Conservation (phyloP, 2,888 invertebrate species). For the Formica aserva region DNA sequence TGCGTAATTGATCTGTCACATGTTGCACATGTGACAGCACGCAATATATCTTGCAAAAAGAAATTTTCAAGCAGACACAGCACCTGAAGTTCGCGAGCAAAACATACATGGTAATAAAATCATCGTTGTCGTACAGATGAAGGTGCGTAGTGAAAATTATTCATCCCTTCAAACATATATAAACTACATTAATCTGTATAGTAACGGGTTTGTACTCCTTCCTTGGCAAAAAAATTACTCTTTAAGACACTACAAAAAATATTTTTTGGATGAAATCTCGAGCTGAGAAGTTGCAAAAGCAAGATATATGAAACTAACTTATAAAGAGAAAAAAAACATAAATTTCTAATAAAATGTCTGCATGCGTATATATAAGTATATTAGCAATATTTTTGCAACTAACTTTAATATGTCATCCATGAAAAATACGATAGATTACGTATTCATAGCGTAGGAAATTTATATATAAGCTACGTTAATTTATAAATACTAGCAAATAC, state of each 20-base stretch:
- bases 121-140: constrained; percentile 8
- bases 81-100: constrained; percentile 9
- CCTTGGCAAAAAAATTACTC: constrained; percentile 3
- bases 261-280: neutral
- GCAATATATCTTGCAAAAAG: constrained; percentile 22
- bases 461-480: neutral
- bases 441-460: constrained; percentile 1
- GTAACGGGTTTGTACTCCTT: neutral
- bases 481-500: neutral
- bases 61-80: constrained; percentile 28
- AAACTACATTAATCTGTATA: constrained; percentile 24
- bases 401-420: neutral
- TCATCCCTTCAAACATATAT: constrained; percentile 7
- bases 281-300: neutral
- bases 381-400: neutral
- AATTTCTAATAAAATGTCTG: neutral
- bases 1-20: neutral
- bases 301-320: neutral
- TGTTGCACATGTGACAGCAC: neutral
- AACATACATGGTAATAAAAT: constrained; percentile 20
- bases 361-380: neutral
- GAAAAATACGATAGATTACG: neutral
- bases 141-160: constrained; percentile 15
- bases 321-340: neutral
- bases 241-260: neutral